Evolutionary conservation across 2,888 invertebrate genomes (phyloP), one percentile per base, ranked within the genome.

Genomic region (Clostera curtula): DNA sequence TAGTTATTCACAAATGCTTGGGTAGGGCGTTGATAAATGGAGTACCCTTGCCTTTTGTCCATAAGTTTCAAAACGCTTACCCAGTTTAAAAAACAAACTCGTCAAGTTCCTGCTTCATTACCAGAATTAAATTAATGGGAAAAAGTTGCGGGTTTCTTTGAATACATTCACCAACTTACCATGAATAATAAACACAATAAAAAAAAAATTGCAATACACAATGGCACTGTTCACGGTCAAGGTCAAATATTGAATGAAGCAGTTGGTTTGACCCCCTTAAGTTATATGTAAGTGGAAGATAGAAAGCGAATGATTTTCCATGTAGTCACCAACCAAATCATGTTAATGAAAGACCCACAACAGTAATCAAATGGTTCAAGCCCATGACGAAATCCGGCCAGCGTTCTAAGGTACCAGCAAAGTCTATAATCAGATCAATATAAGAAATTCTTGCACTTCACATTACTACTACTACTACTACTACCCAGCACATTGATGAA

Each of bases 291-390:
- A 28, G 31, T 46, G 31, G 28, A 23, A 33, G 34, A 43, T 63
- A 59, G 73, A 77, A 76, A 76, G 69, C 70, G 48, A 53, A 49
- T 53, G 36, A 66, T 75, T 74, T 72, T 72, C 73, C 58, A 60
- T 53, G 59, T 56, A 62, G 40, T 42, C 69, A 69, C 56, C 35
- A 39, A 75, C 60, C 73, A 71, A 73, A 75, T 66, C 71, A 60
- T 63, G 69, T 63, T 75, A 80, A 80, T 80, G 64, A 57, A 48
- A 52, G 57, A 34, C 28, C 27, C 23, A 47, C 54, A 23, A 19
- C 27, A 42, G 34, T 36, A 34, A 48, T 54, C 49, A 51, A 56
- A 56, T 56, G 49, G 58, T 43, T 49, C 59, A 52, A 27, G 33
- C 31, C 62, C 70, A 49, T 71, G 57, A 70, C 71, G 56, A 29